Evolutionary conservation across 1,140 invertebrate genomes (phyloP).

Genomic region (Thereuonema tuberculata): DNA sequence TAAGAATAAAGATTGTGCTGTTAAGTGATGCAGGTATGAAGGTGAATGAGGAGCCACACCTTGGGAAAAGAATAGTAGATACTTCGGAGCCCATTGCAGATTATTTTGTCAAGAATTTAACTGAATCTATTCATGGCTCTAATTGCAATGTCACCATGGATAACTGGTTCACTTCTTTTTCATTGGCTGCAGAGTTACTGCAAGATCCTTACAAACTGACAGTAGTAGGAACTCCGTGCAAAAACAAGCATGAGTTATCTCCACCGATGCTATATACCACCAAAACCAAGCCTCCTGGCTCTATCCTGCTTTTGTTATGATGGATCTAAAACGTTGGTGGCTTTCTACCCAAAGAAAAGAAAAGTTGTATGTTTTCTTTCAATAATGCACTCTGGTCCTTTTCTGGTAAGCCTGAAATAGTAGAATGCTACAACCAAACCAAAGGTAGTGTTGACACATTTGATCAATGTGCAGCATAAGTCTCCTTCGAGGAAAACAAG

Average conservation of each 20-base stretch:
- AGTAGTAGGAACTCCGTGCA: neutral
- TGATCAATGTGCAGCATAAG: neutral
- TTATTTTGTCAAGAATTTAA: neutral
- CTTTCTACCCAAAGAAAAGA: neutral
- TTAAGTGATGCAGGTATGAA: neutral
- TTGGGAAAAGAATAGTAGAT: neutral
- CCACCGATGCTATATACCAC: neutral
- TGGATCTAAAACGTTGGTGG: neutral
- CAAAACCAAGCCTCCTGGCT: neutral
- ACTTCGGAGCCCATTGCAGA: neutral
- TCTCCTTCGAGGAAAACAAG: neutral
- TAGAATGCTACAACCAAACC: neutral
- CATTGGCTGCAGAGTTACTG: neutral
- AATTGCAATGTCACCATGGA: neutral
- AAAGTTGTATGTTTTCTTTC: neutral
- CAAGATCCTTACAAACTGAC: neutral
- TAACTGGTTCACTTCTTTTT: neutral
- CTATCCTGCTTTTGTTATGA: neutral
- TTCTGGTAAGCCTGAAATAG: neutral
- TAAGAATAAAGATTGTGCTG: neutral
- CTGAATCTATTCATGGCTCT: constrained; percentile 8
- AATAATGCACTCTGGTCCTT: neutral
- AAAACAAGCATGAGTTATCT: neutral
- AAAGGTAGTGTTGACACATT: neutral
- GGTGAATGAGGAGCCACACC: neutral